Evolutionary conservation across 2,797 vertebrate species (phyloP).

Genomic region (Sylvilagus floridanus): DNA sequence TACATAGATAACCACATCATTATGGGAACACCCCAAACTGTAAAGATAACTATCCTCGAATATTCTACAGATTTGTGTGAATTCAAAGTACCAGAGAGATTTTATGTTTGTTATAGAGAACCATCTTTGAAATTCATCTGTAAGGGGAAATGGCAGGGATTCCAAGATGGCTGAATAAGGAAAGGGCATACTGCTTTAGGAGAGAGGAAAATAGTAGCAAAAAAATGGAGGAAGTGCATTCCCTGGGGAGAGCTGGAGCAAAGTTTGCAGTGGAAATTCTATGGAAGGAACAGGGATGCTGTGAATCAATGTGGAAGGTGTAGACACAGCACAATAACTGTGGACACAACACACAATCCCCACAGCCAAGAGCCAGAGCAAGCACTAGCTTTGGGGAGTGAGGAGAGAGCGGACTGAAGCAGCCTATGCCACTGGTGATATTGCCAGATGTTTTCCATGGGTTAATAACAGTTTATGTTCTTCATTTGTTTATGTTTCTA

Average conservation of each 20-base stretch:
- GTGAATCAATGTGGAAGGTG: no score
- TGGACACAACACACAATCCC: no score
- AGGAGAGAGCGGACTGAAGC: no score
- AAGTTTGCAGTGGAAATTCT: no score
- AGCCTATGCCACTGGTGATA: no score
- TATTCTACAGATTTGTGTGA: neutral
- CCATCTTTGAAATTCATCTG: neutral
- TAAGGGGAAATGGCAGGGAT: neutral
- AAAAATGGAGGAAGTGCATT: no score
- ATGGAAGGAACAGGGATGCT: no score
- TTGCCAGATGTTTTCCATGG: neutral
- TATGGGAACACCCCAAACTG: neutral
- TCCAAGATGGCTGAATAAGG: neutral
- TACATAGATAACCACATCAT: neutral
- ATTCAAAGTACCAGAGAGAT: neutral
- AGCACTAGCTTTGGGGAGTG: no score
- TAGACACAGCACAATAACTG: no score
- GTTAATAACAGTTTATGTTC: neutral
- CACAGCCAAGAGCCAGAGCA: no score
- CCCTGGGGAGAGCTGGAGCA: no score
- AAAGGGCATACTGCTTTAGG: neutral
- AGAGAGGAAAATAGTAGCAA: no score
- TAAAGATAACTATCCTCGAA: neutral
- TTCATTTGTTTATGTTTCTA: constrained; percentile 26
- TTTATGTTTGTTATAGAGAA: neutral